Evolutionary conservation across 1,140 invertebrate species (phyloP).

Genomic region (Leguminivora glycinivorella): DNA sequence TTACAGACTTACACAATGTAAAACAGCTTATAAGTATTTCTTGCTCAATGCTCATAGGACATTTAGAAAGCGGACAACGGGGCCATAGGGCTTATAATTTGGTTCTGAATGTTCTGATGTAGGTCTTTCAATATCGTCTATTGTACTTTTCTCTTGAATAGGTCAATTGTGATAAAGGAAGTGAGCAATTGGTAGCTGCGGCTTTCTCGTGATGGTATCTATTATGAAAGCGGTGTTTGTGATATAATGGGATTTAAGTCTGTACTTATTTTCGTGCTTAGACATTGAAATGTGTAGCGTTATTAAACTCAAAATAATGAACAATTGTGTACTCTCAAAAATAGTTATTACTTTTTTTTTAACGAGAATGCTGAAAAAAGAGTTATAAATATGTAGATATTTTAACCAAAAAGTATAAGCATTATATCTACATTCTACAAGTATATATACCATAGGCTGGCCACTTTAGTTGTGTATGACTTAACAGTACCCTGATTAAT

Average conservation of each 20-base stretch:
- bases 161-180: constrained; percentile 11
- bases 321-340: too few species aligned
- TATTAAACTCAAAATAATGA: too few species aligned
- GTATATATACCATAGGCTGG: too few species aligned
- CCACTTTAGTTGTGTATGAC: too few species aligned
- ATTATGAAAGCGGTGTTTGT: neutral
- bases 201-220: neutral
- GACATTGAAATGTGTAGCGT: too few species aligned
- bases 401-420: too few species aligned
- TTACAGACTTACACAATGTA: neutral
- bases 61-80: neutral
- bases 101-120: constrained; percentile 1
- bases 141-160: constrained; percentile 25
- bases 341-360: too few species aligned
- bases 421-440: too few species aligned
- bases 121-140: neutral
- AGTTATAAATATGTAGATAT: too few species aligned
- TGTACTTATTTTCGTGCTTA: neutral
- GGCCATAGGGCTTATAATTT: neutral
- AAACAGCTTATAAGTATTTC: neutral
- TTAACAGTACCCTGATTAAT: too few species aligned
- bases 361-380: too few species aligned
- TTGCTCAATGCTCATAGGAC: neutral
- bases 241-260: neutral
- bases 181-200: constrained; percentile 1